Conservation (phyloP, 2,888 invertebrate genomes). For the Syrista parreyssii region DNA sequence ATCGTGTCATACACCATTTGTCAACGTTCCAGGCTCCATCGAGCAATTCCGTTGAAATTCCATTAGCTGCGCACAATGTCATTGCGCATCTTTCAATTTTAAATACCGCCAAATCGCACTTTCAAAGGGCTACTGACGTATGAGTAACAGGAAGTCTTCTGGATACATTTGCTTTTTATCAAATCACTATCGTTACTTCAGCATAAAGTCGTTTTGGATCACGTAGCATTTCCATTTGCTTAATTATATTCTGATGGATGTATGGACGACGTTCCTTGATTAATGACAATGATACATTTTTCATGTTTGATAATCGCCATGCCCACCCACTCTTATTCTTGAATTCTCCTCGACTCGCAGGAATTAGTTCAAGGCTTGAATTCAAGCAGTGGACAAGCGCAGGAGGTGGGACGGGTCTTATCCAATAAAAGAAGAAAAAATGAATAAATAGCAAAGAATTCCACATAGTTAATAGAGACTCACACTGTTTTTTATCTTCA, state of each 20-base stretch:
- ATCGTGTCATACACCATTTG: background rate
- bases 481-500: background rate
- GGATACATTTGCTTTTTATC: background rate
- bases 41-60: background rate
- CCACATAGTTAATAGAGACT: background rate
- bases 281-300: background rate
- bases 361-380: background rate
- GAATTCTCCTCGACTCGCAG: background rate
- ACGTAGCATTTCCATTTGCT: background rate
- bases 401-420: background rate
- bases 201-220: background rate
- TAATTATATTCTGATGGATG: background rate
- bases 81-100: background rate
- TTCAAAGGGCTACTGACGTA: background rate
- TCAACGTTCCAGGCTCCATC: background rate
- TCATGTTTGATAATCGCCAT: background rate
- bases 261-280: background rate
- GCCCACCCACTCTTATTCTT: background rate
- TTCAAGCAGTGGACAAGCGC: background rate
- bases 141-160: background rate
- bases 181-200: background rate
- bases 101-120: background rate
- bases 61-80: background rate
- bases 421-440: background rate
- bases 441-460: background rate